Base-by-base conservation (phyloP, 2,888 invertebrate genomes). In the Timema cristinae region DNA sequence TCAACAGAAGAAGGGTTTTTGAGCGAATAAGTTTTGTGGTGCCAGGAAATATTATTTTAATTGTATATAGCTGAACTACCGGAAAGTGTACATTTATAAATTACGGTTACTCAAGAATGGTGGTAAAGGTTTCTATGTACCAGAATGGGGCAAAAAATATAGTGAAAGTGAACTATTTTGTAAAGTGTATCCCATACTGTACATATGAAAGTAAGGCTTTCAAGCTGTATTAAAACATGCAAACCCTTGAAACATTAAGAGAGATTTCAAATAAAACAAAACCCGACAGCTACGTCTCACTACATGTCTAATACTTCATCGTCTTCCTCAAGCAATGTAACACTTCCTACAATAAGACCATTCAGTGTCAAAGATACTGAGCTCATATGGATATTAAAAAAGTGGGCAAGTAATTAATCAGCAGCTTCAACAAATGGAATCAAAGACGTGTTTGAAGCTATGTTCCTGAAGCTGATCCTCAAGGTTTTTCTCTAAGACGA, bases 391-490 rank as follows among this genome's bases (percentile, higher is more conserved):
- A 66, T 66, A 48, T 15, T 66, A n/a, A 50, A 66, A 66, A 66
- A 47, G 66, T 50, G 49, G 11, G 66, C 47, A 15, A 32, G 66
- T 15, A 66, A 66, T 50, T 66, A 48, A 48, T 47, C 66, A 48
- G 66, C 48, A 32, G 11, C 48, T 9, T 66, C 16, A 48, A 50
- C 49, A 13, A 50, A 66, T 48, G 2, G 66, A 48, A 66, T 66
- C 13, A 50, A 50, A 48, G 66, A 50, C 49, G 66, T 47, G 49
- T 66, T 66, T 66, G 66, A 66, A 66, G 66, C 66, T 66, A 66
- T 66, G 66, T 66, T 66, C 49, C 66, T 50, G 13, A 50, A 66
- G 47, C 47, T 66, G 50, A 6, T 47, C n/a, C 66, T 66, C 48
- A 47, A 1, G 66, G 48, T 1, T 66, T 66, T 66, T 7, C 66